Conservation (phyloP, 2,113 vertebrate species). For the Cynopterus brachyotis region DNA sequence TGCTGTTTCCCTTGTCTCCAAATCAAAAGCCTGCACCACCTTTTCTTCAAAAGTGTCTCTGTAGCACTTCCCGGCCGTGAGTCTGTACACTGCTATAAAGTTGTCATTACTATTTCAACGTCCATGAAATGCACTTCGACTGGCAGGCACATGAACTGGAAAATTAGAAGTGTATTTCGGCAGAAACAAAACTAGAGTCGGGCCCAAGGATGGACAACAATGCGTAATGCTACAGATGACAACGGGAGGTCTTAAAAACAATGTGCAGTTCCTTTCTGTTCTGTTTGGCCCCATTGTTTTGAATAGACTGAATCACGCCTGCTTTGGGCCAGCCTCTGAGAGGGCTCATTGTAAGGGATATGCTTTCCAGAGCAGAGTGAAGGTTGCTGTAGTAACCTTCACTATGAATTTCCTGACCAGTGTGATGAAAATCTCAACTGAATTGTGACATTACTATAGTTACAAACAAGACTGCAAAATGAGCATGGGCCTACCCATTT, state of each 20-base stretch:
- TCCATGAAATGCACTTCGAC: not conserved
- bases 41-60: not conserved
- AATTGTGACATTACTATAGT: conserved; percentile 34
- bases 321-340: conserved; percentile 49
- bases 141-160: not conserved
- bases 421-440: conserved; percentile 56
- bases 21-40: not conserved
- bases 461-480: not conserved
- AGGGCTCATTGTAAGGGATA: conserved; percentile 66
- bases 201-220: not conserved
- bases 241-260: not conserved
- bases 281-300: conserved; percentile 60
- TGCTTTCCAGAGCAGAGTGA: conserved; percentile 43
- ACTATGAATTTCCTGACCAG: conserved; percentile 66
- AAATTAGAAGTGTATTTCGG: not conserved
- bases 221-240: not conserved
- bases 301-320: conserved; percentile 61
- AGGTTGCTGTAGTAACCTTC: conserved; percentile 76
- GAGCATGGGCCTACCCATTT: not conserved
- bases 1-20: not conserved
- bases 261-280: conserved; percentile 56
- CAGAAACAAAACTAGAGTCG: not conserved
- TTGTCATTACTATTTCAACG: not conserved
- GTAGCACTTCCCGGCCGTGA: not conserved
- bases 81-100: not conserved